These are phyloP conservation scores for Pelosia muscerda DNA, from an alignment of 2,888 invertebrate species.

Conservation along the genomic window DNA sequence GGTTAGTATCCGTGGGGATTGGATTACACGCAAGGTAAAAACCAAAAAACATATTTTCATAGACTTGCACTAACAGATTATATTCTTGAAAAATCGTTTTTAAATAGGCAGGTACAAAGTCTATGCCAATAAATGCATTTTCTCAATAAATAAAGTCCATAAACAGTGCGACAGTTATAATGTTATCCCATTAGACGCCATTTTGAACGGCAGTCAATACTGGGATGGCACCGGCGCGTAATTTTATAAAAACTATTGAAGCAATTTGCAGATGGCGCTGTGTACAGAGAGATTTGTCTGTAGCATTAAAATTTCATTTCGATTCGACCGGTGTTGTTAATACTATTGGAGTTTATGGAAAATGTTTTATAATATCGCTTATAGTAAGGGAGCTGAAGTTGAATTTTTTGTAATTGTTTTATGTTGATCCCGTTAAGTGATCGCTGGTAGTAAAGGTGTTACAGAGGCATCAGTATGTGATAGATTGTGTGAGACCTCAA, in stretches of 20 bases:
- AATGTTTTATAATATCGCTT: constrained; percentile 16
- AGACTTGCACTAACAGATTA: neutral
- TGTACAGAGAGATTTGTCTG: constrained; percentile 45
- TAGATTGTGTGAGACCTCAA: too few species aligned
- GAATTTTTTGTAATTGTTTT: neutral
- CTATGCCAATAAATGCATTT: constrained; percentile 6
- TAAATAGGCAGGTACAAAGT: neutral
- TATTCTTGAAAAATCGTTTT: neutral
- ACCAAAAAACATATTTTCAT: neutral
- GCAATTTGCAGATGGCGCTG: constrained; percentile 50
- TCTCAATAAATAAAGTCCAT: constrained; percentile 27
- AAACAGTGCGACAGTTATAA: constrained; percentile 26
- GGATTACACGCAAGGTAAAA: too few species aligned
- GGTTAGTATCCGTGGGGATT: too few species aligned
- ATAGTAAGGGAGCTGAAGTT: neutral
- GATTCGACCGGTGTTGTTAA: constrained; percentile 33
- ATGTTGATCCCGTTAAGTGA: neutral
- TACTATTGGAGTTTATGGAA: constrained; percentile 23
- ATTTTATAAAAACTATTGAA: constrained; percentile 53
- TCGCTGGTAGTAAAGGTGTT: too few species aligned
- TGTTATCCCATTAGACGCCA: constrained; percentile 48
- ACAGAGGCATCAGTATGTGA: too few species aligned
- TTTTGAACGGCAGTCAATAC: constrained; percentile 37
- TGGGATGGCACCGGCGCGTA: constrained; percentile 29
- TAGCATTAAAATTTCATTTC: constrained; percentile 62